Conservation (phyloP, 2,113 vertebrate species). For the Pimephales promelas region DNA sequence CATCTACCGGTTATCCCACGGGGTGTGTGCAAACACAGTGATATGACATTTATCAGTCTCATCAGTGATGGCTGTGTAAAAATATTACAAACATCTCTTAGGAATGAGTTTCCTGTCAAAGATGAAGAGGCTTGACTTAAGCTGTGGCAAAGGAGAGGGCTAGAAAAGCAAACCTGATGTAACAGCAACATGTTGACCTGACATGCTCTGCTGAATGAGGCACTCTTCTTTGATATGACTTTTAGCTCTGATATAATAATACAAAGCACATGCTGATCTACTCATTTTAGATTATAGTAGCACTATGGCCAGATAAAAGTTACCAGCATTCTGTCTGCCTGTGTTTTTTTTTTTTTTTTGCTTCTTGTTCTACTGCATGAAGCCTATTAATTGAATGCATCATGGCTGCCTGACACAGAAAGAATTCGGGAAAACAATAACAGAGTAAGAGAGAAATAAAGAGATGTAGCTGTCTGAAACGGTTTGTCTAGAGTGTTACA, state of each 20-base stretch:
- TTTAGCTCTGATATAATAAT: slow-evolving; percentile 17
- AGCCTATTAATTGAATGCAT: slow-evolving; percentile 29
- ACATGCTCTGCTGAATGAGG: slow-evolving; percentile 24
- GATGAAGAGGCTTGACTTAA: slow-evolving; percentile 14
- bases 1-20: not conserved
- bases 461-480: not conserved
- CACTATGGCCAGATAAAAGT: not conserved
- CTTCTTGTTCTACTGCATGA: slow-evolving; percentile 30
- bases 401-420: slow-evolving; percentile 1
- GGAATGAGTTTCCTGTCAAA: slow-evolving; percentile 20
- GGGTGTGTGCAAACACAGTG: slow-evolving; percentile 7
- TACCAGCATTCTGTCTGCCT: slow-evolving; percentile 8
- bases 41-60: slow-evolving; percentile 33
- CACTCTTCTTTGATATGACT: slow-evolving; percentile 3
- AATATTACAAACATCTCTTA: slow-evolving; percentile 16
- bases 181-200: slow-evolving; percentile 18
- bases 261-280: slow-evolving; percentile 7
- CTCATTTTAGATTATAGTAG: slow-evolving; percentile 19
- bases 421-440: slow-evolving; percentile 19
- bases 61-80: slow-evolving; percentile 26
- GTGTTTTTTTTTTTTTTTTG: slow-evolving; percentile 3
- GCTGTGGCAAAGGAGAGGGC: not conserved
- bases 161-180: slow-evolving; percentile 14
- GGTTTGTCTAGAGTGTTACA: slow-evolving; percentile 44
- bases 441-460: not conserved